Conservation (phyloP, 2,797 vertebrate genomes). For the Rhynchonycteris naso region DNA sequence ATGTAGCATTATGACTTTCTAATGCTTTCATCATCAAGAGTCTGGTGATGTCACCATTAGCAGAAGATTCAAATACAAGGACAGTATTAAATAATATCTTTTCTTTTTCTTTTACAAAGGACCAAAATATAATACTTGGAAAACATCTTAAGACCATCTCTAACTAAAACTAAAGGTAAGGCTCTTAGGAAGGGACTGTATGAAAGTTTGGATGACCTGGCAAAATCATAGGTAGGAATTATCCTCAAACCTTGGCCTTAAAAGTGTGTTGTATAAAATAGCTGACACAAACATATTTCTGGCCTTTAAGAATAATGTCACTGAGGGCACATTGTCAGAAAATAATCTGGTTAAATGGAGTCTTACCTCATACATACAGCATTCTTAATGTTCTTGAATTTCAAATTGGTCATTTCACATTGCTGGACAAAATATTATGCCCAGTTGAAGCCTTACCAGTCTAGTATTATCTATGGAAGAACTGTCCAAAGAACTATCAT, state of each 20-base stretch:
- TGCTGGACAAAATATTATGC: neutral
- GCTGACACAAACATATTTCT: neutral
- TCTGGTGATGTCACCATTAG: constrained; percentile 37
- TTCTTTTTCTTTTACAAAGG: neutral
- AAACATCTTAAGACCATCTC: neutral
- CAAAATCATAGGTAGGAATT: neutral
- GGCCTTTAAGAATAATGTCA: constrained; percentile 35
- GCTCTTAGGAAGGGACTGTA: neutral
- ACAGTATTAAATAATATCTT: neutral
- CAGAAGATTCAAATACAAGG: neutral
- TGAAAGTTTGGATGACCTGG: neutral
- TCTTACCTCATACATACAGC: neutral
- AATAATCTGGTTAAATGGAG: constrained; percentile 16
- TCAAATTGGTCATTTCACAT: neutral
- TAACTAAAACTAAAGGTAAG: constrained; percentile 48
- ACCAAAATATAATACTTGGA: neutral
- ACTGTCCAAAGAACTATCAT: neutral
- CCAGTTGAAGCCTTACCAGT: neutral
- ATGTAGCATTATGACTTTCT: constrained; percentile 43
- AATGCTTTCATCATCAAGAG: constrained; percentile 39
- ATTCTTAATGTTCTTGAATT: constrained; percentile 11
- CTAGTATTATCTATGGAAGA: neutral
- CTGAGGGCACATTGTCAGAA: neutral
- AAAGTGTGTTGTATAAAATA: neutral
- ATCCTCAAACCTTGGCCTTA: neutral